Evolutionary conservation across 2,113 vertebrate species (phyloP).

Genomic region (Thunnus maccoyii): DNA sequence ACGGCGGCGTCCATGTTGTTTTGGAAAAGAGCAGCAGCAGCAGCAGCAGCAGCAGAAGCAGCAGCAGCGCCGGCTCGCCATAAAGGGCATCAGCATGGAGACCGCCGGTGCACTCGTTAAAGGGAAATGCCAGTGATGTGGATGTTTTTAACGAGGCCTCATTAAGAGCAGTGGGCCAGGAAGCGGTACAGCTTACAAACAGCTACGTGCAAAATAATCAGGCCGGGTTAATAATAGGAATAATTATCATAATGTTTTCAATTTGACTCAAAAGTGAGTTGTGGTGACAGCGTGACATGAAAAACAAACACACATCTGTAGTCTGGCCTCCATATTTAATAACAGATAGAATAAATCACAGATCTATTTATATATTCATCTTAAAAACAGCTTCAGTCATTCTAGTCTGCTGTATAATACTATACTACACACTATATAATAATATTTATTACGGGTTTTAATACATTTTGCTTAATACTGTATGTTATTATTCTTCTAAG

Average conservation of each 20-base stretch:
- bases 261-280: neutral
- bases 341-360: too few species aligned
- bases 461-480: too few species aligned
- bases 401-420: too few species aligned
- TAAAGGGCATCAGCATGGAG: constrained; percentile 60
- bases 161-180: constrained; percentile 52
- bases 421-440: too few species aligned
- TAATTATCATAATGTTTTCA: constrained; percentile 44
- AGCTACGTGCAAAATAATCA: constrained; percentile 58
- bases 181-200: constrained; percentile 46
- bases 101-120: constrained; percentile 50
- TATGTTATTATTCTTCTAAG: too few species aligned
- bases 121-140: constrained; percentile 63
- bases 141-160: constrained; percentile 73
- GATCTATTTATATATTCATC: too few species aligned
- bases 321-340: too few species aligned
- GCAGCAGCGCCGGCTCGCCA: constrained; percentile 28
- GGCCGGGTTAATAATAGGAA: constrained; percentile 59
- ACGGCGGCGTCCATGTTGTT: constrained; percentile 63
- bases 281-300: neutral
- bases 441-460: too few species aligned
- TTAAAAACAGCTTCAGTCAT: too few species aligned
- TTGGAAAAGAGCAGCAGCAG: constrained; percentile 69
- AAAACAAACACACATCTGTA: neutral
- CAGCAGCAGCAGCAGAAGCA: constrained; percentile 61